Evolutionary conservation across 2,888 invertebrate genomes (phyloP), one percentile per base, ranked within the genome.

Genomic region (Hypolimnas misippus): DNA sequence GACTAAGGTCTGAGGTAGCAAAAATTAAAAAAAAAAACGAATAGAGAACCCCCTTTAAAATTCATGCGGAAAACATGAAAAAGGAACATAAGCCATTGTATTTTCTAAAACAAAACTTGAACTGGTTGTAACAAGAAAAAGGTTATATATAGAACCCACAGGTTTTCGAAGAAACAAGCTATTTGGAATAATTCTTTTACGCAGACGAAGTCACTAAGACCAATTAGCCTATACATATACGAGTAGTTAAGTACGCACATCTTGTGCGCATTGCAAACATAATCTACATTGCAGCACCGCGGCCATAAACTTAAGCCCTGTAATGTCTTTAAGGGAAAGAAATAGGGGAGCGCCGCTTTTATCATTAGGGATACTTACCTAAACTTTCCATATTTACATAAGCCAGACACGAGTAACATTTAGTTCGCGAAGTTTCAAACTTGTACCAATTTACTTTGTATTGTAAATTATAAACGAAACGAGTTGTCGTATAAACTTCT

Each of bases 271-370:
- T 49, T 29, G 14, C 29, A 29, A 46, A n/a, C 25, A 29, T 56
- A 66, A 64, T 65, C 67, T 63, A 62, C 65, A 60, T 57, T 74
- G 71, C 69, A 74, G 55, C 63, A 63, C 72, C 68, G 65, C 72
- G 72, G 65, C 51, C 62, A 42, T 67, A 65, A 65, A 69, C 67
- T 70, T 68, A 70, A 67, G 58, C 64, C 52, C 65, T 57, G 64
- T 69, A 67, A 68, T 71, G 65, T 63, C 67, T 56, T 67, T 65
- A 68, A 57, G 60, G 62, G 64, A 68, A 65, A 61, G 64, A 70
- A 69, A 62, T 65, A 68, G 66, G 61, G 63, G 64, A 60, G 53
- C 46, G 58, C 59, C 40, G 38, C 40, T 31, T 58, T 33, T 57
- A 54, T 54, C 49, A 56, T 62, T 62, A 62, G 65, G 67, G 58